Evolutionary conservation across 2,113 vertebrate species (phyloP).

Genomic region (Phoxinus phoxinus): DNA sequence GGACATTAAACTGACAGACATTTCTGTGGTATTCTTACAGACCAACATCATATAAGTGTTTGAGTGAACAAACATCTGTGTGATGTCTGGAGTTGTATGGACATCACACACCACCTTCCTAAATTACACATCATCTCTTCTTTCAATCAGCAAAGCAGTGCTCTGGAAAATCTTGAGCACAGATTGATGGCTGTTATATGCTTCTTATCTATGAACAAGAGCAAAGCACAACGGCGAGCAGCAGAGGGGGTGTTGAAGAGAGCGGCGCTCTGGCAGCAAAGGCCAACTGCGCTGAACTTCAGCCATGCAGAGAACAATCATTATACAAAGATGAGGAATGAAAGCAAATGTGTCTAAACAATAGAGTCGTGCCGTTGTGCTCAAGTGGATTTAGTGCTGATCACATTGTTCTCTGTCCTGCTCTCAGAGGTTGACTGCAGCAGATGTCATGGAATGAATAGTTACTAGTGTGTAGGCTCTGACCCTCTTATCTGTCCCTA

Average conservation of each 20-base stretch:
- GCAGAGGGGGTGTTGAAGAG: not conserved
- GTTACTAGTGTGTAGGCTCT: conserved; percentile 68
- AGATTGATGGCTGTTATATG: conserved; percentile 22
- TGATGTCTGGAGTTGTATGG: not conserved
- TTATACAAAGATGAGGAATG: conserved; percentile 27
- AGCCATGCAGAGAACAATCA: conserved; percentile 28
- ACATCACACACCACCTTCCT: not conserved
- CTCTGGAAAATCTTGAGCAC: not conserved
- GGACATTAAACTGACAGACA: not conserved
- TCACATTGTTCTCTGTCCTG: conserved; percentile 70
- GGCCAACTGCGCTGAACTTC: conserved; percentile 25
- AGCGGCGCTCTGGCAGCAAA: conserved; percentile 6
- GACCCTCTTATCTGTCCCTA: conserved; percentile 73
- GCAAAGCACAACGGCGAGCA: not conserved
- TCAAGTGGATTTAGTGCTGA: conserved; percentile 61
- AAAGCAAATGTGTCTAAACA: conserved; percentile 13
- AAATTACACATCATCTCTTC: not conserved
- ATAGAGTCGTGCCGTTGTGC: conserved; percentile 47
- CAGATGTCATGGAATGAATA: conserved; percentile 74
- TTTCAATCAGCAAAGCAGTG: not conserved
- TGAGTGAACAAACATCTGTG: not conserved
- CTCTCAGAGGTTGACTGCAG: conserved; percentile 64
- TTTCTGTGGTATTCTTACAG: not conserved
- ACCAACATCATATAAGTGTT: not conserved
- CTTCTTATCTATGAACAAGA: not conserved